A percentile compares a stretch with the other conserved stretches of the same genome.
These are phyloP conservation scores for Grallaria varia DNA, from an alignment of 2,113 vertebrate species.

Conservation along the genomic window DNA sequence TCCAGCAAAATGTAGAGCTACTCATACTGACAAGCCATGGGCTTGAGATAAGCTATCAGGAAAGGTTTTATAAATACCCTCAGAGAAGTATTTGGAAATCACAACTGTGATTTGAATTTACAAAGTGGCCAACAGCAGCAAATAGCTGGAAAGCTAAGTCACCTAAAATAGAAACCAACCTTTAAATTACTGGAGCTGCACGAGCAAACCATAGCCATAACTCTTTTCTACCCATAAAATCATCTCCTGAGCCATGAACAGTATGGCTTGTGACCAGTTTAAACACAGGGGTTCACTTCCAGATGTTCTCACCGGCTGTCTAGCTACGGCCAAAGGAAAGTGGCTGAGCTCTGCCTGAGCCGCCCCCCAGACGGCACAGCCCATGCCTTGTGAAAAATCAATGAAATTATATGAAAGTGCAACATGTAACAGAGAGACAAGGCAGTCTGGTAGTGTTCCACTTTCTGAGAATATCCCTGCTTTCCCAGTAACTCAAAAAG, in stretches of 20 bases:
- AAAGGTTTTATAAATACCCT: background rate
- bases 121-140: background rate
- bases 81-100: background rate
- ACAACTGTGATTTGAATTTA: background rate
- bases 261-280: rapidly evolving
- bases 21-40: background rate
- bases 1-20: background rate
- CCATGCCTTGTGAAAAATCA: background rate
- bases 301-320: background rate
- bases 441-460: rapidly evolving
- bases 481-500: background rate
- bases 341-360: background rate
- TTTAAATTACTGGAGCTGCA: background rate
- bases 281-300: background rate
- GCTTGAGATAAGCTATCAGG: background rate
- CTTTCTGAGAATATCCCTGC: rapidly evolving
- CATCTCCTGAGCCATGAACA: background rate
- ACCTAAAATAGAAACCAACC: background rate
- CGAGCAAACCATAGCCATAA: background rate
- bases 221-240: background rate
- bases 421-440: background rate
- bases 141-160: background rate
- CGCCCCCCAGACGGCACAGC: background rate
- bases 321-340: background rate
- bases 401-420: background rate